Conservation (phyloP, 2,888 invertebrate species). For the Coremacera marginata region DNA sequence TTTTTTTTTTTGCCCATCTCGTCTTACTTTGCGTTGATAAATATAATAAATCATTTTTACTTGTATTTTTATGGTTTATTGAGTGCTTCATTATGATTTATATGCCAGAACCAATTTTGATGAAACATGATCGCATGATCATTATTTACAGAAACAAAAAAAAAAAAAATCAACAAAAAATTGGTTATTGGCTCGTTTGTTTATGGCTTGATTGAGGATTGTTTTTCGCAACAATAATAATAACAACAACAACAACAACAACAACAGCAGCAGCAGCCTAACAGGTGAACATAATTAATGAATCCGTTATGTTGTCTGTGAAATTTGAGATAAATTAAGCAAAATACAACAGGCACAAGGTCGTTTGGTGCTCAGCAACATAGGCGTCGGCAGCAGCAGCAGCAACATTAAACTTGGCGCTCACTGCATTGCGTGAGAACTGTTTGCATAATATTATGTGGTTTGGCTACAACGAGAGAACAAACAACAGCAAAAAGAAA, state of each 20-base stretch:
- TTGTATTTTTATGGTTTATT: too few species aligned
- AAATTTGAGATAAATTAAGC: constrained; percentile 32
- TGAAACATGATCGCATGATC: not conserved
- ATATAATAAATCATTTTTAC: too few species aligned
- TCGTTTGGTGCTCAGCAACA: not conserved
- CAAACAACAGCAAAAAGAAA: too few species aligned
- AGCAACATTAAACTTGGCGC: not conserved
- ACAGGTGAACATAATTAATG: constrained; percentile 19
- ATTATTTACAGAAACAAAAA: not conserved
- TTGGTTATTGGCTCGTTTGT: constrained; percentile 5
- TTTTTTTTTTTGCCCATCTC: too few species aligned
- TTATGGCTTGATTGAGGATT: constrained; percentile 1
- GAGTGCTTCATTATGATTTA: too few species aligned
- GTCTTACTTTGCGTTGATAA: too few species aligned
- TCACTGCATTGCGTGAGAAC: constrained; percentile 1
- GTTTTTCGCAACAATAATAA: constrained; percentile 5
- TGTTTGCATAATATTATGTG: constrained; percentile 21
- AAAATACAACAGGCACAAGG: constrained; percentile 27
- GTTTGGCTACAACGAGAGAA: not conserved
- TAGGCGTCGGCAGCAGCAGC: not conserved
- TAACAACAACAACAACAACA: not conserved
- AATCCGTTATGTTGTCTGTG: constrained; percentile 27
- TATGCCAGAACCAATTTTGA: not conserved
- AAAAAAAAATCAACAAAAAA: too few species aligned
- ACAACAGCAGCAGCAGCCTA: not conserved